Evolutionary conservation across 1,140 invertebrate species (phyloP), one percentile per base, ranked within the genome.

Genomic region (Scaptodrosophila lebanonensis): DNA sequence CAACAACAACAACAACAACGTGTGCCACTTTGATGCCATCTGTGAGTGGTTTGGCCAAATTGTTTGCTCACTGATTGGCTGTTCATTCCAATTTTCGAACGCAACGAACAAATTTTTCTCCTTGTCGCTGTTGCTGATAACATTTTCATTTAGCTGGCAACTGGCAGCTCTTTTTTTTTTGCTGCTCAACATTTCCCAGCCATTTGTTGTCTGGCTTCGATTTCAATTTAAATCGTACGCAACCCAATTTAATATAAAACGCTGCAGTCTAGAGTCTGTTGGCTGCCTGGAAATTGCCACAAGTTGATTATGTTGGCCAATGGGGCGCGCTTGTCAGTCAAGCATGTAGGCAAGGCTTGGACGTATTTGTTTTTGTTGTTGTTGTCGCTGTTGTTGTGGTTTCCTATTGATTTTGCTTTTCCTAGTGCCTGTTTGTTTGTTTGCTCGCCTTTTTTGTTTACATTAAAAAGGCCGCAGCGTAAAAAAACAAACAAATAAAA

Each of bases 171-270:
- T 20, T 3, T 12, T 11, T 22, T 50, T 36, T 5, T 18, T n/a
- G 7, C 51, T 32, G 5, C n/a, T 25, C 29, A 45, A 35, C 18
- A 48, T 70, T 61, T 54, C 39, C 57, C 38, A 50, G 30, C 52
- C 32, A 49, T n/a, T n/a, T n/a, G n/a, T n/a, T n/a, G n/a, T n/a
- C n/a, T n/a, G n/a, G n/a, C n/a, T n/a, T n/a, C n/a, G n/a, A n/a
- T n/a, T n/a, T n/a, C n/a, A n/a, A n/a, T n/a, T n/a, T n/a, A n/a
- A n/a, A n/a, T n/a, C 33, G 35, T 64, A 65, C 59, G 73, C 73
- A 79, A 77, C 60, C 72, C 69, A 73, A 79, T 77, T 77, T 50
- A 73, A 64, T 65, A 59, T 65, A n/a, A 32, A n/a, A n/a, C n/a
- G n/a, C n/a, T n/a, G n/a, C n/a, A n/a, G n/a, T n/a, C n/a, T n/a